Conservation (phyloP, 2,888 invertebrate genomes). For the Agonopterix heracliana region DNA sequence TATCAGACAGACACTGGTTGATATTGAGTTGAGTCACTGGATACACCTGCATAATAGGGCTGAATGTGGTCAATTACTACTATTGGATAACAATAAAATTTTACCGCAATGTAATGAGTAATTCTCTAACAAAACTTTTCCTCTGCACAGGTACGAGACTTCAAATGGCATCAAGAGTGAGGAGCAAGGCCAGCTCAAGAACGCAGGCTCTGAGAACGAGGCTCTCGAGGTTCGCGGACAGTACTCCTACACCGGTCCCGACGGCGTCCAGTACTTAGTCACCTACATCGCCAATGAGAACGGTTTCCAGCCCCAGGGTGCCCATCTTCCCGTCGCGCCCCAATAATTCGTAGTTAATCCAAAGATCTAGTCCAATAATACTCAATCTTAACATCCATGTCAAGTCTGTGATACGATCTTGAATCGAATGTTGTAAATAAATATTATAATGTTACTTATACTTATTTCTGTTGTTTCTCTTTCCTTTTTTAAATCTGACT, state of each 20-base stretch:
- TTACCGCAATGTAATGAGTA: too few relatives aligned
- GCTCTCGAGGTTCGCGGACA: conserved; percentile 62
- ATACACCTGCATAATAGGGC: too few relatives aligned
- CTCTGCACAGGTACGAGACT: conserved; percentile 35
- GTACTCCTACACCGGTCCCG: conserved; percentile 59
- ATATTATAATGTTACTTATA: conserved; percentile 36
- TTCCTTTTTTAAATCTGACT: too few relatives aligned
- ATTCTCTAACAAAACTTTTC: background rate
- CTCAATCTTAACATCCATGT: conserved; percentile 27
- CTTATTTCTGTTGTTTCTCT: conserved; percentile 20
- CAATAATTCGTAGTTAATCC: background rate
- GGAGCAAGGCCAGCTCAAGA: conserved; percentile 51
- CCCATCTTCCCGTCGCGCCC: conserved; percentile 34
- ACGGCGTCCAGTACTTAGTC: conserved; percentile 62
- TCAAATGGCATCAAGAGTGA: conserved; percentile 56
- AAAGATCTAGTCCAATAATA: conserved; percentile 31
- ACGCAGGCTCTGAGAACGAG: conserved; percentile 61
- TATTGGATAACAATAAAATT: too few relatives aligned
- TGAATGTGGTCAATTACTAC: too few relatives aligned
- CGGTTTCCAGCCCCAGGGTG: conserved; percentile 67
- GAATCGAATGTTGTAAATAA: conserved; percentile 35
- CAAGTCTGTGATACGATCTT: conserved; percentile 62
- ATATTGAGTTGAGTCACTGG: too few relatives aligned
- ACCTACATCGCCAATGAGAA: conserved; percentile 68
- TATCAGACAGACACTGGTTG: too few relatives aligned